Percentiles rank a stretch among this genome's conserved stretches.
Conservation (phyloP, 1,140 invertebrate genomes). For the Ceratina japonica region DNA sequence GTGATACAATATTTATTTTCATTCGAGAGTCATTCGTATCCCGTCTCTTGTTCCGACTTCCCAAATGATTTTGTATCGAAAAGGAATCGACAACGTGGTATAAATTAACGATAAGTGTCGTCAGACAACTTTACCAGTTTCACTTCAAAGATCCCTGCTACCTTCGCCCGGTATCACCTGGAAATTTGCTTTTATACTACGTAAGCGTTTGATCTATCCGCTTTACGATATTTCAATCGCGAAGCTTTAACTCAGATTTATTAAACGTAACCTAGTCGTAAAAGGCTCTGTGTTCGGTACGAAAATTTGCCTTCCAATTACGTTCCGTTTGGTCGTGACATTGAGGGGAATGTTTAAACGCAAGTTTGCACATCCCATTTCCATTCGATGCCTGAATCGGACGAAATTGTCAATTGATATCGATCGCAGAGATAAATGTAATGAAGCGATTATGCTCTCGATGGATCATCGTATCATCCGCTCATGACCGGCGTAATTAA, state of each 20-base stretch:
- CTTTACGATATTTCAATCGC: background rate
- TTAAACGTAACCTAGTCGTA: background rate
- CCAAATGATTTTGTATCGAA: too few species aligned
- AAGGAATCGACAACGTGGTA: too few species aligned
- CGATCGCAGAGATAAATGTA: background rate
- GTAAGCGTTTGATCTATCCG: conserved; percentile 5
- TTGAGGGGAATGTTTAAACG: background rate
- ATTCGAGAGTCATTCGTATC: too few species aligned
- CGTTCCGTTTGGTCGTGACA: background rate
- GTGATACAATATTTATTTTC: too few species aligned
- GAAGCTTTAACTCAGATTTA: background rate
- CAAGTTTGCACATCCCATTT: conserved; percentile 1
- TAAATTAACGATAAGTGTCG: background rate
- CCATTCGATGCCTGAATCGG: background rate
- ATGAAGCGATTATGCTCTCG: background rate
- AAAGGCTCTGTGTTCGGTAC: background rate
- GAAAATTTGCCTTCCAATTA: background rate
- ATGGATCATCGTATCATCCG: conserved; percentile 3
- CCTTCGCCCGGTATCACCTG: background rate
- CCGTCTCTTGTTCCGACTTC: too few species aligned
- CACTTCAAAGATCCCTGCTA: background rate
- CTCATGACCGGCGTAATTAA: too few species aligned
- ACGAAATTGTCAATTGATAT: conserved; percentile 3
- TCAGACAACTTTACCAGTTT: background rate
- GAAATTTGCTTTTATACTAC: conserved; percentile 19